A percentile compares a stretch with the other conserved stretches of the same genome.
phyloP scores from a whole-genome alignment of 1,140 invertebrate species.

The Cyclargus thomasi region DNA sequence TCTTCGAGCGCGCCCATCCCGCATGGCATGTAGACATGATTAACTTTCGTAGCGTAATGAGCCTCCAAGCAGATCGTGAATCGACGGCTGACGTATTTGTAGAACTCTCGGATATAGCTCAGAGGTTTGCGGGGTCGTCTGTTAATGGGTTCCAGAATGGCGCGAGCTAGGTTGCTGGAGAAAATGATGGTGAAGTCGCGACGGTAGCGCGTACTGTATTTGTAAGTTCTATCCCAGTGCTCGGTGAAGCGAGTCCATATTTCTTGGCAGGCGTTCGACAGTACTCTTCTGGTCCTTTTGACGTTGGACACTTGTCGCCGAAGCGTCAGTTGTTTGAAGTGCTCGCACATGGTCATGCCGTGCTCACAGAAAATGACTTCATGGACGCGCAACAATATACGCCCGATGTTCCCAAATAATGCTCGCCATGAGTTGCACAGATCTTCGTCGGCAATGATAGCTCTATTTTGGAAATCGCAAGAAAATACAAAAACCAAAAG shows the following conservation, averaged over 20 bases:
- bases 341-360: not conserved
- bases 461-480: not conserved
- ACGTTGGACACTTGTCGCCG: not conserved
- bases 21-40: not conserved
- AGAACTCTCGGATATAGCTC: not conserved
- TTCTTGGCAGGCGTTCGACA: not conserved
- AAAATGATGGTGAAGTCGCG: not conserved
- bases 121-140: not conserved
- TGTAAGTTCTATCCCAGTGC: not conserved
- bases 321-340: not conserved
- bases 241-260: not conserved
- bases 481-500: conserved; percentile 3
- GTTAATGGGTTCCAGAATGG: not conserved
- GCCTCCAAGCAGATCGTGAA: not conserved
- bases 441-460: not conserved
- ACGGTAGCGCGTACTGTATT: not conserved
- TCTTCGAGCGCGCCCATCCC: not conserved
- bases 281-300: not conserved
- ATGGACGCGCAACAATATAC: not conserved
- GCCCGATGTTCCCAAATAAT: not conserved
- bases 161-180: not conserved
- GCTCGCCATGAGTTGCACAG: not conserved
- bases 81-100: not conserved
- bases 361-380: not conserved
- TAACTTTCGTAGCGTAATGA: not conserved